These are phyloP conservation scores for Syrrhaptes paradoxus DNA, from an alignment of 2,113 vertebrate species.

Conservation along the genomic window DNA sequence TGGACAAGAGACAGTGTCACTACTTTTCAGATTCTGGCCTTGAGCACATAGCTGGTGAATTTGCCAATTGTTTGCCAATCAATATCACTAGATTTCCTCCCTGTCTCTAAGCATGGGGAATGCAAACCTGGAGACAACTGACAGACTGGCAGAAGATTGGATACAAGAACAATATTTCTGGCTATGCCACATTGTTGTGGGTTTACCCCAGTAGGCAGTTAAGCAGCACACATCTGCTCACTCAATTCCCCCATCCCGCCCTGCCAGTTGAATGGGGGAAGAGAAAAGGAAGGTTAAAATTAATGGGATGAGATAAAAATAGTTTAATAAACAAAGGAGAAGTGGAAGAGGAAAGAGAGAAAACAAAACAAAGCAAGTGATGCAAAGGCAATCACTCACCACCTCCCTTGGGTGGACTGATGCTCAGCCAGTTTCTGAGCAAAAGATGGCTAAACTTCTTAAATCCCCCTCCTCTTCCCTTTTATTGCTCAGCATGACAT, in stretches of 20 bases:
- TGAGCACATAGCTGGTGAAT: neutral
- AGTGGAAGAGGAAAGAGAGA: neutral
- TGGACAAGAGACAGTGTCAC: neutral
- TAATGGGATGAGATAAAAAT: neutral
- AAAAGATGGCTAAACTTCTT: neutral
- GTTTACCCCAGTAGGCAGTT: neutral
- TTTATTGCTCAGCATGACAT: neutral
- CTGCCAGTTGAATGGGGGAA: accelerated
- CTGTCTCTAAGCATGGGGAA: neutral
- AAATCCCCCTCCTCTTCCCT: neutral
- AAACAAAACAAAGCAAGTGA: neutral
- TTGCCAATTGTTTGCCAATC: neutral
- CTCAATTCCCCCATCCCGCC: neutral
- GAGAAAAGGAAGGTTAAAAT: neutral
- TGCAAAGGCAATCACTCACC: neutral
- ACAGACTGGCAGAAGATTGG: neutral
- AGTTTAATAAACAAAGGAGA: neutral
- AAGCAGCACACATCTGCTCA: neutral
- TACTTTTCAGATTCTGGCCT: neutral
- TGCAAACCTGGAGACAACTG: neutral
- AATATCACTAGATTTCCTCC: neutral
- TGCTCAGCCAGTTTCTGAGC: too few relatives aligned
- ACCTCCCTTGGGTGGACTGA: neutral
- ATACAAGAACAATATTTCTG: neutral
- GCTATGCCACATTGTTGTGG: neutral